Base-by-base conservation (phyloP, 2,797 vertebrate genomes). In the Danio aesculapii region DNA sequence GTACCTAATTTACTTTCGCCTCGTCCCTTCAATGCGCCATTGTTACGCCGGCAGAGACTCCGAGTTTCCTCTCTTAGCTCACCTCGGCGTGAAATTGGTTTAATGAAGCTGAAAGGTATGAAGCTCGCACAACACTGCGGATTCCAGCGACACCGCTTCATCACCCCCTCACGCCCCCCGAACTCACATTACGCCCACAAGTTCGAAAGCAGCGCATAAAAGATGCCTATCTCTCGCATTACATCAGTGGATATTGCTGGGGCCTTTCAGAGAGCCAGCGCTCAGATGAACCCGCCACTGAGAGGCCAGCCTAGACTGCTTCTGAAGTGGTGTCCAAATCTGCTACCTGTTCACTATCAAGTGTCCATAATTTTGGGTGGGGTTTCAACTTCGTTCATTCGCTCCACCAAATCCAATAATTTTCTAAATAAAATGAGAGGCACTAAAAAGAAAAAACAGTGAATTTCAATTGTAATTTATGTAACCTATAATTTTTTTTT, bases 101-200 rank as follows among this genome's bases (percentile, higher is more conserved):
- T 99, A 99, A 99, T 99, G 98, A 99, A 98, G 96, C 97, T 97
- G 96, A 99, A 99, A 98, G 96, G 96, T 99, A 99, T 98, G 97
- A 96, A 95, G 96, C 95, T 97, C 97, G 97, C 97, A 96, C 96
- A 97, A 97, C 95, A 97, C 96, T 95, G 96, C 85, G 94, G 96
- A 98, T 97, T 97, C 95, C 96, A 95, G 95, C 95, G 93, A 97
- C 96, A 95, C 95, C 93, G 95, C 96, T 95, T 96, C 95, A 96
- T 96, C 95, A 96, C 87, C 88, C 95, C 94, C 73, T 87, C 82
- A 85, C 84, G 84, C 83, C 46, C 46, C 50, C 50, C 80, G 82
- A 84, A 93, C 94, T 96, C 95, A 94, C 95, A 96, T 97, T 96
- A 97, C 93, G 93, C 93, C 93, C 93, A 94, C 96, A 95, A 98